Base-by-base conservation (phyloP, 92 coral and sea anemone genomes). In the Epizoanthus rinbou region DNA sequence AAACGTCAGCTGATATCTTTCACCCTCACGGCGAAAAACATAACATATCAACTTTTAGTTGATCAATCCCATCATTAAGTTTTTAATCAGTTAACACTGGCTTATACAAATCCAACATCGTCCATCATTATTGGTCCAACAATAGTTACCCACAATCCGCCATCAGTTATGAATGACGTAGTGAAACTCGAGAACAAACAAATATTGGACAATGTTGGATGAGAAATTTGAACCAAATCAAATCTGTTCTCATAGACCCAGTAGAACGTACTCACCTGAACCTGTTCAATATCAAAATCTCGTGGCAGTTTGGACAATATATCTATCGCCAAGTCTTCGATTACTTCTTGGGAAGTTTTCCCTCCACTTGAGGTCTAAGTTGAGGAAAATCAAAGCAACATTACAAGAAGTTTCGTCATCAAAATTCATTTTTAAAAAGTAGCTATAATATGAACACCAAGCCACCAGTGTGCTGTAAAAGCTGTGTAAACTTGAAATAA, bases 291-390 rank as follows among this genome's bases (percentile, higher is more conserved):
- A 81, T 94, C 92, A 66, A 96, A 93, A 47, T 95, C 93, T 15
- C 79, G 70, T 2, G 99, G 99, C 47, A 96, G 89, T 80, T 96
- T 96, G 43, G 98, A 96, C 54, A 96, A 84, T 54, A 96, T 94
- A 73, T 96, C 99, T 3, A 91, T 92, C 1, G 99, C 99, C 16
- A 96, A 90, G 59, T 96, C 99, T 76, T 93, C 91, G 45, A 96
- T 92, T 52, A 96, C 97, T 45, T 92, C 98, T 66, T 96, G 99
- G 1, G 98, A 93, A 3, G 98, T 90, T 59, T 94, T 96, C 5
- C 99, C 98, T 17, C 97, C 97, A 78, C 98, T 92, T 18, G 97
- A 88, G 39, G 98, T 90, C 98, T 94, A 67, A 70, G 28, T 33
- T 11, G 62, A 79, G n/a, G 47, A 70, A 41, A 52, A 28, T 50